Conservation (phyloP, 1,140 invertebrate genomes). For the Thaumetopoea pityocampa region DNA sequence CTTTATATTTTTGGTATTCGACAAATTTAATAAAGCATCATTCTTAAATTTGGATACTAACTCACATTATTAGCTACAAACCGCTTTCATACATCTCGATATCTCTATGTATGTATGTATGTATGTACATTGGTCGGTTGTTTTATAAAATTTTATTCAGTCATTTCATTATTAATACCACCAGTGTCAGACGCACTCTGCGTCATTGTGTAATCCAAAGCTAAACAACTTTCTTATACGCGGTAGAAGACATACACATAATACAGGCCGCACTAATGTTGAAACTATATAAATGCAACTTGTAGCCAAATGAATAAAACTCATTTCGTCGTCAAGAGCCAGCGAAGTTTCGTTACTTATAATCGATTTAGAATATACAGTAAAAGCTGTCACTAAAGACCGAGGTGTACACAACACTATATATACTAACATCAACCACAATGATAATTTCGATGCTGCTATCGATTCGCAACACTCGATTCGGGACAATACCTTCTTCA, state of each 20-base stretch:
- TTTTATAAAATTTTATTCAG: no score
- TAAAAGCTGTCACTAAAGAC: constrained; percentile 44
- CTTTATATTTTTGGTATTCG: no score
- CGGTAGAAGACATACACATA: constrained; percentile 49
- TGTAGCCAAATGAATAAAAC: constrained; percentile 44
- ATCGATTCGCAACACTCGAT: constrained; percentile 41
- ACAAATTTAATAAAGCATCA: no score
- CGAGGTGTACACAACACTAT: constrained; percentile 53
- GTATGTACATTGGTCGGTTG: no score
- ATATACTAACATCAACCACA: constrained; percentile 58
- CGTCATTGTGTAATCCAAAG: constrained; percentile 30
- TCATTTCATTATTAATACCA: no score
- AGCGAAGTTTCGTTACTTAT: constrained; percentile 25
- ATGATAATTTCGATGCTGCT: constrained; percentile 54
- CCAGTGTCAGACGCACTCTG: constrained; percentile 28
- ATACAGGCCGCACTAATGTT: constrained; percentile 42
- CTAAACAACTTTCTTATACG: constrained; percentile 45
- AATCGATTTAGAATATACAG: constrained; percentile 34
- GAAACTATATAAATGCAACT: constrained; percentile 48
- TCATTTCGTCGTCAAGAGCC: constrained; percentile 27
- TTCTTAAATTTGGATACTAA: no score
- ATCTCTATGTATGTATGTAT: no score
- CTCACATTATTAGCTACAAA: no score
- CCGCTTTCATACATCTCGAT: no score
- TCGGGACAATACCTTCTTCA: constrained; percentile 31